These are phyloP conservation scores for Baronia brevicornis DNA, from an alignment of 2,888 invertebrate genomes.

Conservation along the genomic window DNA sequence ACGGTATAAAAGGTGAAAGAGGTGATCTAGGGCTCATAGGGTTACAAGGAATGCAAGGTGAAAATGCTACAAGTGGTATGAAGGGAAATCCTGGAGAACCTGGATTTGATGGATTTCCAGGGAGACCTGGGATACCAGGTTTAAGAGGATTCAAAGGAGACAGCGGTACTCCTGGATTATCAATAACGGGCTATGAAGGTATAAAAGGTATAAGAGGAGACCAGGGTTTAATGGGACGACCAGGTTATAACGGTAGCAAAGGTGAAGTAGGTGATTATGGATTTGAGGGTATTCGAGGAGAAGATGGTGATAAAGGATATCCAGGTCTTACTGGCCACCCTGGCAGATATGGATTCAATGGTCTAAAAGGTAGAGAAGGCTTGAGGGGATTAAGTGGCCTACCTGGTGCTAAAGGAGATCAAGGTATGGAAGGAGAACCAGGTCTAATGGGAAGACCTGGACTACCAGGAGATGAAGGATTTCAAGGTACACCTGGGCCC, in stretches of 20 bases:
- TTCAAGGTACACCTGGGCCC: constrained; percentile 59
- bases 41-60: constrained; percentile 74
- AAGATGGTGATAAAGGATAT: constrained; percentile 64
- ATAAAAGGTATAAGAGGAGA: constrained; percentile 78
- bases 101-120: constrained; percentile 59
- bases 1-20: constrained; percentile 55
- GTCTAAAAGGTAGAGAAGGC: constrained; percentile 60
- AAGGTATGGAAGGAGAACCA: constrained; percentile 52
- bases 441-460: constrained; percentile 73
- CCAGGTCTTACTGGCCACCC: constrained; percentile 73
- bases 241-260: constrained; percentile 64
- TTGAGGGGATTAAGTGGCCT: constrained; percentile 62
- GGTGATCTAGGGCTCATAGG: constrained; percentile 76
- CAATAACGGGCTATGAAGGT: constrained; percentile 64
- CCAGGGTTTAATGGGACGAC: constrained; percentile 66
- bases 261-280: constrained; percentile 78
- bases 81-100: constrained; percentile 76
- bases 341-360: constrained; percentile 72
- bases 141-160: constrained; percentile 73
- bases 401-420: constrained; percentile 47
- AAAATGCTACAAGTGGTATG: constrained; percentile 76
- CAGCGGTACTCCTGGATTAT: constrained; percentile 74
- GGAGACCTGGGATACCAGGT: constrained; percentile 43
- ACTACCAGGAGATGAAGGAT: constrained; percentile 70
- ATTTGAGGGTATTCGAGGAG: constrained; percentile 61